Evolutionary conservation across 2,113 vertebrate genomes (phyloP), one percentile per base, ranked within the genome.

Genomic region (Scophthalmus maximus): DNA sequence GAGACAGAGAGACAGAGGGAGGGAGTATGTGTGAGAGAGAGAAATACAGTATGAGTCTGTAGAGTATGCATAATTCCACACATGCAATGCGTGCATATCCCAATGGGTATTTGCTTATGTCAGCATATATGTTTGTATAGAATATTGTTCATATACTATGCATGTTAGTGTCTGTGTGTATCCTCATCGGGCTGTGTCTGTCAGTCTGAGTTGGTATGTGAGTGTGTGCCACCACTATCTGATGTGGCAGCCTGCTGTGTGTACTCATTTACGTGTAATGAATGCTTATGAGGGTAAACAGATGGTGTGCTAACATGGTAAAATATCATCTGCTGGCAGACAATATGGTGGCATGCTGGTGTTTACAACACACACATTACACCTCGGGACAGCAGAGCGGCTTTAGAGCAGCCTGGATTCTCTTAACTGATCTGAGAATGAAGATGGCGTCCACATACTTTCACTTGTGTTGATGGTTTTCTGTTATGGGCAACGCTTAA

Each of bases 241-340:
- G 88, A 85, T 75, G 81, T 79, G 73, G 65, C 74, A 79, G 78
- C 86, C 88, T 85, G 84, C 83, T 89, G 86, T 79, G 87, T 89
- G 82, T 79, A 77, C 77, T 86, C 87, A 85, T 91, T 92, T 91
- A 88, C 90, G 89, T 87, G 88, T 92, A 92, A 92, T 93, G 93
- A 91, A 93, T 92, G 89, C 83, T 87, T 91, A 91, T 90, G 85
- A 85, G 90, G 82, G 75, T 83, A 87, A 92, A 90, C 93, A 94
- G 93, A 94, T 94, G 93, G 92, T 84, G 89, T 87, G 91, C 92
- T 93, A 94, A 93, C 91, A 91, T 88, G 83, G 87, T 92, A 87
- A 94, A 93, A 92, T 93, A 93, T 92, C 89, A 93, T 92, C 88
- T 81, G 82, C 85, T 88, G 90, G 91, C 88, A 90, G 83, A 88